A percentile compares a stretch with the other conserved stretches of the same genome.
phyloP scores from a whole-genome alignment of 1,140 invertebrate species.

The Chionoecetes opilio region DNA sequence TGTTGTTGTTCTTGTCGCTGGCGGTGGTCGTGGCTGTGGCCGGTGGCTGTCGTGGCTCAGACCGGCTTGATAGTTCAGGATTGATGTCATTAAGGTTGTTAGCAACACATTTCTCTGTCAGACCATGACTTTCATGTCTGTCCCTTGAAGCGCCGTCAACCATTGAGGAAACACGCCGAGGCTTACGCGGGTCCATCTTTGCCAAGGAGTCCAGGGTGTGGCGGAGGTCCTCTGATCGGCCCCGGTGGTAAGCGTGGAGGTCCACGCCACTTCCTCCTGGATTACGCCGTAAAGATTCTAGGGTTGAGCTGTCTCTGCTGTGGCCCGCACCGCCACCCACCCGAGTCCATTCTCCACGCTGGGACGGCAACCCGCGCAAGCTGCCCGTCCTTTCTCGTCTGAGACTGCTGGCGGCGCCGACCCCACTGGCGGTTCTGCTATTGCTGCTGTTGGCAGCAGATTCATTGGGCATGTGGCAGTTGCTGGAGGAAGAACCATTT shows the following conservation, averaged over 20 bases:
- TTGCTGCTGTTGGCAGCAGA: background rate
- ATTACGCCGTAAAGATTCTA: slow-evolving; percentile 66
- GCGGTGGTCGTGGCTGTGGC: background rate
- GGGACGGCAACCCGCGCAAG: slow-evolving; percentile 36
- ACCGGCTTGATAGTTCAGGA: background rate
- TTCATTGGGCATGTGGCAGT: background rate
- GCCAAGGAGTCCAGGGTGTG: slow-evolving; percentile 65
- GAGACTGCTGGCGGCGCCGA: slow-evolving; percentile 37
- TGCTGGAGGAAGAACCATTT: background rate
- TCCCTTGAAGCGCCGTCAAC: background rate
- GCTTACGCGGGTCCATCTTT: slow-evolving; percentile 50
- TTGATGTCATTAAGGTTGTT: background rate
- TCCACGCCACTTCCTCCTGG: slow-evolving; percentile 1
- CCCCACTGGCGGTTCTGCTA: slow-evolving; percentile 51
- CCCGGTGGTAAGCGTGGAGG: slow-evolving; percentile 64
- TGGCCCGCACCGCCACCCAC: background rate
- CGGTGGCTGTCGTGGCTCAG: background rate
- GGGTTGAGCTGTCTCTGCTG: slow-evolving; percentile 51
- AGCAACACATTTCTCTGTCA: background rate
- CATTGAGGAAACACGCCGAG: background rate
- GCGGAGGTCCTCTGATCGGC: slow-evolving; percentile 78
- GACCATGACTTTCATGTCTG: background rate
- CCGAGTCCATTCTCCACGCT: slow-evolving; percentile 17
- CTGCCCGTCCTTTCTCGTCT: background rate
- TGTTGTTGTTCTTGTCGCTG: slow-evolving; percentile 56